Conservation (phyloP, 2,797 vertebrate genomes). For the Falco biarmicus region DNA sequence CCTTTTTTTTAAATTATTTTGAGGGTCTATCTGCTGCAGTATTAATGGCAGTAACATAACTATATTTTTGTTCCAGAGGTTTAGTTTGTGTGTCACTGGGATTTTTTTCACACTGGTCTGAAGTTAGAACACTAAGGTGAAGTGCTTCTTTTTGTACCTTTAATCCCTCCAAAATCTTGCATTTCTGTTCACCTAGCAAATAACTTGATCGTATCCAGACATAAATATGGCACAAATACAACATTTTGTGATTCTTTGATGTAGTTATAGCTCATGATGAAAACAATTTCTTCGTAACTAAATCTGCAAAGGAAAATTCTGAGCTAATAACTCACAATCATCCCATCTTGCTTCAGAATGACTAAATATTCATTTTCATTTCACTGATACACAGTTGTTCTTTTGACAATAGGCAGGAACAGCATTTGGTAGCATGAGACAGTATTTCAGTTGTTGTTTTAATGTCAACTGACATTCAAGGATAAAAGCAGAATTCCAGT, state of each 20-base stretch:
- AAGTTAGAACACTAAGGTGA: constrained; percentile 56
- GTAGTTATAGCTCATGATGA: constrained; percentile 18
- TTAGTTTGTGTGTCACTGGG: not conserved
- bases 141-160: constrained; percentile 67
- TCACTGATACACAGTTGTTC: constrained; percentile 36
- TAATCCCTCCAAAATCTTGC: constrained; percentile 25
- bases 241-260: constrained; percentile 53
- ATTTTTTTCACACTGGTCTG: constrained; percentile 1
- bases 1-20: not conserved
- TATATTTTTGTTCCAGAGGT: constrained; percentile 61
- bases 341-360: constrained; percentile 45
- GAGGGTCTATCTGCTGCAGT: constrained; percentile 46
- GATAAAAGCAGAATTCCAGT: constrained; percentile 35
- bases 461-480: constrained; percentile 35
- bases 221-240: constrained; percentile 74
- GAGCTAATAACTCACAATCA: constrained; percentile 18
- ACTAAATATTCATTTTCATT: constrained; percentile 62
- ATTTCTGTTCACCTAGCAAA: constrained; percentile 74
- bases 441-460: constrained; percentile 17
- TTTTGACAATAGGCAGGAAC: constrained; percentile 31
- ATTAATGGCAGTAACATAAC: constrained; percentile 61
- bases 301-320: constrained; percentile 38
- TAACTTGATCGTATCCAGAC: constrained; percentile 67
- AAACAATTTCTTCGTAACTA: constrained; percentile 40
- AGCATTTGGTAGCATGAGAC: constrained; percentile 25